Percentiles rank a stretch among this genome's conserved stretches.
Conservation (phyloP, 2,888 invertebrate species). For the Patella depressa region DNA sequence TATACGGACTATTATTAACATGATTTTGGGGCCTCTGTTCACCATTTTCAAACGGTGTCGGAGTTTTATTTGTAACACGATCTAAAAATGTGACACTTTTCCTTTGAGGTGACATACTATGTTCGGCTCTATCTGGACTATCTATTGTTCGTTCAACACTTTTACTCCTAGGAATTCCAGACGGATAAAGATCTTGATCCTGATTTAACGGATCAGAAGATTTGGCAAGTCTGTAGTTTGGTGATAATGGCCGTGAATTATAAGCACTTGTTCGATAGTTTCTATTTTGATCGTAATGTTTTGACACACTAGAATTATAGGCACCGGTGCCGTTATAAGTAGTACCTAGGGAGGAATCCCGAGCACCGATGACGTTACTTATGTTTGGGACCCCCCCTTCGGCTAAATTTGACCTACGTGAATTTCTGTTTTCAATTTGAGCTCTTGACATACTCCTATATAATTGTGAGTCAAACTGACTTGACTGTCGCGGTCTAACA, state of each 20-base stretch:
- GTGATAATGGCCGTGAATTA: neutral
- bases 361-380: slow-evolving; percentile 38
- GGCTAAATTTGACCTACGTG: slow-evolving; percentile 45
- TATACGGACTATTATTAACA: neutral
- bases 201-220: neutral
- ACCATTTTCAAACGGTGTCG: neutral
- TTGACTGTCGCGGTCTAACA: neutral
- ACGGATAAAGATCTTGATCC: neutral
- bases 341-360: slow-evolving; percentile 41
- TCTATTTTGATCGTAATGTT: slow-evolving; percentile 4
- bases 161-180: neutral
- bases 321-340: slow-evolving; percentile 33
- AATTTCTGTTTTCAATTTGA: neutral
- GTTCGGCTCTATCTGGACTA: neutral
- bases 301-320: neutral
- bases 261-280: slow-evolving; percentile 10
- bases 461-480: slow-evolving; percentile 21
- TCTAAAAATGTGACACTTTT: slow-evolving; percentile 4
- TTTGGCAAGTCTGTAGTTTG: slow-evolving; percentile 8
- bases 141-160: neutral
- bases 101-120: neutral
- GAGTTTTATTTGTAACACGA: neutral
- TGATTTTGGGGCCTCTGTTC: neutral
- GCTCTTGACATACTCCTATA: slow-evolving; percentile 12
- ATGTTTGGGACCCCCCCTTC: slow-evolving; percentile 51